Evolutionary conservation across 2,888 invertebrate species (phyloP).

Genomic region (Piscicola geometra): DNA sequence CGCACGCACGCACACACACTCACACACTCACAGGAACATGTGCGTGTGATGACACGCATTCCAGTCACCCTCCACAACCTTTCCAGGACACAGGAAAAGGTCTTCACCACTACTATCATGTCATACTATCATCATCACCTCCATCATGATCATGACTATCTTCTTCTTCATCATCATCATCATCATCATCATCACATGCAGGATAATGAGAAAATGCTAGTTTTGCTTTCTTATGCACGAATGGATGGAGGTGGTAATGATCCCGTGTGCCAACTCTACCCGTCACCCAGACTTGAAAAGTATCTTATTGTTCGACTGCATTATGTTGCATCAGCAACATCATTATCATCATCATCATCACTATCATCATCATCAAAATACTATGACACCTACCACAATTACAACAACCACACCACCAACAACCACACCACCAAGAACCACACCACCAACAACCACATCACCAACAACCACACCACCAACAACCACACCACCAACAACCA

Average conservation of each 20-base stretch:
- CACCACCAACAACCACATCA: not conserved
- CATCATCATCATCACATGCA: too few species aligned
- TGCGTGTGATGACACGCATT: not conserved
- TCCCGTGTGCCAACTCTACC: not conserved
- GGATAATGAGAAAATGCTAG: constrained; percentile 2
- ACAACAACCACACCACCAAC: not conserved
- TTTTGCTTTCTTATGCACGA: not conserved
- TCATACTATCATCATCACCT: not conserved
- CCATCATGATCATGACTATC: not conserved
- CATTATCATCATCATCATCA: not conserved
- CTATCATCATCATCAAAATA: not conserved
- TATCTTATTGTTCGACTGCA: not conserved
- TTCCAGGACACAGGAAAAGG: not conserved
- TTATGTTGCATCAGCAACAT: not conserved
- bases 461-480: not conserved
- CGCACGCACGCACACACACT: too few species aligned
- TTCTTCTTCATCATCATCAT: not conserved
- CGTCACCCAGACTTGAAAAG: constrained; percentile 10
- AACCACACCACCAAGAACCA: not conserved
- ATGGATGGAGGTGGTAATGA: not conserved
- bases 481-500: not conserved
- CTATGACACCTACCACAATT: too few species aligned
- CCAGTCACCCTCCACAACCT: not conserved
- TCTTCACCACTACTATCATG: too few species aligned
- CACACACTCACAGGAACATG: not conserved